Percentiles rank a stretch among this genome's conserved stretches.
phyloP scores from a whole-genome alignment of 2,113 vertebrate species.

The Triplophysa tibetana region DNA sequence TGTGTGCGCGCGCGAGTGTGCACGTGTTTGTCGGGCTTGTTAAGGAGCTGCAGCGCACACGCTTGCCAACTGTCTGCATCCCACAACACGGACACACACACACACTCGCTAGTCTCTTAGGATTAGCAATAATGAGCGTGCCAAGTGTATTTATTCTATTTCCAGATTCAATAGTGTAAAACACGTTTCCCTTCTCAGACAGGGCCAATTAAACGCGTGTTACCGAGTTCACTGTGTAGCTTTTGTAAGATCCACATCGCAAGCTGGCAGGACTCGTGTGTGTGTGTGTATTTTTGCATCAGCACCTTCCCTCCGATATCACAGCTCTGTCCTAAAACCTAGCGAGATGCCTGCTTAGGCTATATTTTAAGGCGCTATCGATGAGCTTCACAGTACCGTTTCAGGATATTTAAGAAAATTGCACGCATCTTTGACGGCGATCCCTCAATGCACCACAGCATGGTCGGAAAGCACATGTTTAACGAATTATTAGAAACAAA shows the following conservation, averaged over 20 bases:
- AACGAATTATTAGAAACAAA: not conserved
- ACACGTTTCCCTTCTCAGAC: slow-evolving; percentile 35
- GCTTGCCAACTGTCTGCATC: slow-evolving; percentile 73
- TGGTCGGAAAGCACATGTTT: too few relatives aligned
- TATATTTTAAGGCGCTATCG: not conserved
- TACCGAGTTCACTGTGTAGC: slow-evolving; percentile 12
- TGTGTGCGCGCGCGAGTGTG: slow-evolving; percentile 63
- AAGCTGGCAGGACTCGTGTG: not conserved
- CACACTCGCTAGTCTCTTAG: slow-evolving; percentile 39
- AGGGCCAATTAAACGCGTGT: slow-evolving; percentile 44
- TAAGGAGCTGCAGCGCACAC: slow-evolving; percentile 69
- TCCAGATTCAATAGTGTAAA: slow-evolving; percentile 49
- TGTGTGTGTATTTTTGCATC: slow-evolving; percentile 5
- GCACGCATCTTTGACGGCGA: not conserved
- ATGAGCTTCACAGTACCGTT: not conserved
- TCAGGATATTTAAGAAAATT: not conserved
- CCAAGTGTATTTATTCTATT: slow-evolving; percentile 51
- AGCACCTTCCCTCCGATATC: not conserved
- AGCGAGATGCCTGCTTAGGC: not conserved
- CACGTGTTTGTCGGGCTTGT: slow-evolving; percentile 71
- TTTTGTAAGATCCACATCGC: slow-evolving; percentile 17
- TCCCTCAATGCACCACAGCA: not conserved
- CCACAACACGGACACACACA: slow-evolving; percentile 47
- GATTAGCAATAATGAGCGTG: slow-evolving; percentile 46
- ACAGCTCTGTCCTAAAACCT: not conserved